These are phyloP conservation scores for Ophion slaviceki DNA, from an alignment of 2,888 invertebrate genomes.

Conservation along the genomic window DNA sequence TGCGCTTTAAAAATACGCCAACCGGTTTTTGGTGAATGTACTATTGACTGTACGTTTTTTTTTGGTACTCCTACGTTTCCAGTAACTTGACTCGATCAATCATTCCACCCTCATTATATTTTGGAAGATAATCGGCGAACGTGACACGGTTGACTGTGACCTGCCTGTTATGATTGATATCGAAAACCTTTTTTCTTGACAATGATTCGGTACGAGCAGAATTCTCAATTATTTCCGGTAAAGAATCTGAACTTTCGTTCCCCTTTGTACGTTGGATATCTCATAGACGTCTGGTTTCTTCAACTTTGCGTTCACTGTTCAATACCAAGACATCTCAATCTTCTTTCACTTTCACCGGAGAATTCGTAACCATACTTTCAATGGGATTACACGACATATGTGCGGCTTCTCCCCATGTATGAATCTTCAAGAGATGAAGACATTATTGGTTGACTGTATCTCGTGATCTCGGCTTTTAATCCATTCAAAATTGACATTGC, in stretches of 20 bases:
- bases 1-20: no score
- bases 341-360: background rate
- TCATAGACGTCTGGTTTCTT: background rate
- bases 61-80: background rate
- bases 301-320: background rate
- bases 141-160: slow-evolving; percentile 4
- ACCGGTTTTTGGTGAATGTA: background rate
- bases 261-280: background rate
- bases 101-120: background rate
- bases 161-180: background rate
- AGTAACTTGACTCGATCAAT: background rate
- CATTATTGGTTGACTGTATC: background rate
- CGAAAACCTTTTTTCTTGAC: background rate
- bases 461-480: background rate
- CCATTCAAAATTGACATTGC: background rate
- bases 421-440: background rate
- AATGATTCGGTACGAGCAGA: background rate
- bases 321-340: background rate
- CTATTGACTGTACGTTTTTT: background rate
- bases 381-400: slow-evolving; percentile 4
- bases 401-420: background rate
- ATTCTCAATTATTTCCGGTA: background rate
- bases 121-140: slow-evolving; percentile 3
- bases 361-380: slow-evolving; percentile 3
- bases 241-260: slow-evolving; percentile 1